Percentiles rank a stretch among this genome's conserved stretches.
These are phyloP conservation scores for Campylorhamphus procurvoides DNA, from an alignment of 2,113 vertebrate genomes.

Conservation along the genomic window DNA sequence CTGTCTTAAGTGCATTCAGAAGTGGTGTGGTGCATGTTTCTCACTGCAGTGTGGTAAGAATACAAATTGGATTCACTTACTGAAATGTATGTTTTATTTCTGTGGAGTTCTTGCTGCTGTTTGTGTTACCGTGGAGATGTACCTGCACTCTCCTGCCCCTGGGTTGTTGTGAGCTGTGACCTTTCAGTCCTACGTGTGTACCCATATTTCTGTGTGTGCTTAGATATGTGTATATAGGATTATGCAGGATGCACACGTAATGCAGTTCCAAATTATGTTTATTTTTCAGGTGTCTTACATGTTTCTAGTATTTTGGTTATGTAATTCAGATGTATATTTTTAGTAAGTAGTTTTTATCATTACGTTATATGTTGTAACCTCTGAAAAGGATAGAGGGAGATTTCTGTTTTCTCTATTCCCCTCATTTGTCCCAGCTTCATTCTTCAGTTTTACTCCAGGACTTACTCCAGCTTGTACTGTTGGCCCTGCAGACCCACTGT, in stretches of 20 bases:
- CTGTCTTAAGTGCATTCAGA: not conserved
- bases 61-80: not conserved
- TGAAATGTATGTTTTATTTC: not conserved
- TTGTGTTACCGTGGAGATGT: not conserved
- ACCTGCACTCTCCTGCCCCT: not conserved
- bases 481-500: not conserved
- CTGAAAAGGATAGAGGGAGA: not conserved
- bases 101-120: not conserved
- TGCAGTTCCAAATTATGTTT: fast-evolving
- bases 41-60: not conserved
- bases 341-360: not conserved
- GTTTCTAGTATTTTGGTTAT: not conserved
- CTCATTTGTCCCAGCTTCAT: not conserved
- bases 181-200: not conserved
- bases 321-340: not conserved
- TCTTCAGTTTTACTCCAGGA: not conserved
- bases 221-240: not conserved
- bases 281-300: not conserved
- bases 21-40: not conserved
- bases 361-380: not conserved
- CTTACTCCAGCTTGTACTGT: not conserved
- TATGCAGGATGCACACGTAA: not conserved
- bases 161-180: not conserved
- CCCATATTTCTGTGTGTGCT: not conserved
- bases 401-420: not conserved